Percentiles rank a stretch among this genome's conserved stretches.
These are phyloP conservation scores for Mellivora capensis DNA, from an alignment of 2,113 vertebrate species.

Conservation along the genomic window DNA sequence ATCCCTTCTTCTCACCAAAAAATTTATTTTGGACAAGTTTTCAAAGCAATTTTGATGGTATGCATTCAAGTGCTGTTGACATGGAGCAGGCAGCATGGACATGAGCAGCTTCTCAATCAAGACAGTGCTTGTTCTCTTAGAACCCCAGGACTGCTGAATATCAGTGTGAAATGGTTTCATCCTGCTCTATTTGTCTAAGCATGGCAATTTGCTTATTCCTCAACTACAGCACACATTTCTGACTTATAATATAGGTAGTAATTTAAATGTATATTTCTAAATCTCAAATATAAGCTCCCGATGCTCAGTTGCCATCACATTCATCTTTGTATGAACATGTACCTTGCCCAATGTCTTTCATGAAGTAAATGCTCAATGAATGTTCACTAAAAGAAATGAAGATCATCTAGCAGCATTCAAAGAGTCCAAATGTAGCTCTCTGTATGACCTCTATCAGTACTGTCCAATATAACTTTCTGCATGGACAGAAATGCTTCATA, in stretches of 20 bases:
- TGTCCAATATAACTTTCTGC: not conserved
- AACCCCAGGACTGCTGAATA: not conserved
- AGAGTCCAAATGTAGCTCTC: not conserved
- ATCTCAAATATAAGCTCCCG: not conserved
- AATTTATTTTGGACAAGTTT: constrained; percentile 33
- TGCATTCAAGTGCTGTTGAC: not conserved
- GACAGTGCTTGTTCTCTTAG: not conserved
- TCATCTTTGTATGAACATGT: not conserved
- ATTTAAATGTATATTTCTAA: not conserved
- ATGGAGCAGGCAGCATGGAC: not conserved
- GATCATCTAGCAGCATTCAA: not conserved
- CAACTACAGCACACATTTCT: not conserved
- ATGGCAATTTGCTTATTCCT: not conserved
- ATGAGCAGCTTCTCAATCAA: not conserved
- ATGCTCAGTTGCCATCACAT: not conserved
- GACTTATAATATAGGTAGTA: not conserved
- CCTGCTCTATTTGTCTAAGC: not conserved
- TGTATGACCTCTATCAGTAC: not conserved
- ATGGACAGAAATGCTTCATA: not conserved
- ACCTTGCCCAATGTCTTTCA: not conserved
- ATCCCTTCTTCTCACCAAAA: constrained; percentile 16
- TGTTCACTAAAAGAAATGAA: not conserved
- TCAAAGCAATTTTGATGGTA: constrained; percentile 15
- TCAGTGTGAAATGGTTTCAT: not conserved
- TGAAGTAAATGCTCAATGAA: not conserved